Conservation (phyloP, 2,888 invertebrate species). For the Eulithis prunata region DNA sequence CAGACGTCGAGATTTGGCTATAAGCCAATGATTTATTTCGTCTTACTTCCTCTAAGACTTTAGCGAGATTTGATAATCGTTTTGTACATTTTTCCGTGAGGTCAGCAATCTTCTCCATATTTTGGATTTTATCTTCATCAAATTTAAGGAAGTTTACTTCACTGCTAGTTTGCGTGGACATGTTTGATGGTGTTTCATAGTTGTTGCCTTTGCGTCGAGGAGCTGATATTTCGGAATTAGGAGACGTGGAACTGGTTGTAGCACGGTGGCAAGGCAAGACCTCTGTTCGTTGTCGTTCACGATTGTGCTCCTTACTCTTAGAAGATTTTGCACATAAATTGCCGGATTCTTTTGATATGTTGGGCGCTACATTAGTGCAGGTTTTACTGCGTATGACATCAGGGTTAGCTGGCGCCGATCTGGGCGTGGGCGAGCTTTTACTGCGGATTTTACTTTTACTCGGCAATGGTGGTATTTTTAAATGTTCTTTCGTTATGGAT, state of each 20-base stretch:
- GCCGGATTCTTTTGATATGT: conserved; percentile 6
- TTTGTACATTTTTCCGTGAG: conserved; percentile 78
- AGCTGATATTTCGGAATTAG: conserved; percentile 51
- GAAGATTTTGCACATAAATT: conserved; percentile 12
- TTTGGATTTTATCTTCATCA: conserved; percentile 75
- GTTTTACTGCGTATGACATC: conserved; percentile 16
- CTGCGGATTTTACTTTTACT: conserved; percentile 46
- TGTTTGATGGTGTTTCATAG: conserved; percentile 52
- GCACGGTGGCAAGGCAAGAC: conserved; percentile 39
- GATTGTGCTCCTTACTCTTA: conserved; percentile 23
- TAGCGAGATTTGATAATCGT: conserved; percentile 75
- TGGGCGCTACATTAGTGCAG: conserved; percentile 10
- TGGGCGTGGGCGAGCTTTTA: conserved; percentile 59
- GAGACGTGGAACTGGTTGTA: conserved; percentile 47
- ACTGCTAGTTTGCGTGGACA: conserved; percentile 68
- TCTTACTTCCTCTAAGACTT: conserved; percentile 77
- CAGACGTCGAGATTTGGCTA: conserved; percentile 69
- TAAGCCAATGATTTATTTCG: conserved; percentile 74
- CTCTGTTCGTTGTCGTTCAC: conserved; percentile 13
- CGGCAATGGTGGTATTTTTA: conserved; percentile 30
- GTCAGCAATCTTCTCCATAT: conserved; percentile 80
- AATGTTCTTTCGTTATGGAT: conserved; percentile 46
- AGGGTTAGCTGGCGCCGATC: conserved; percentile 32
- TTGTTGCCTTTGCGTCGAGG: conserved; percentile 38
- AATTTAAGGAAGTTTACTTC: conserved; percentile 69